Evolutionary conservation across 2,888 invertebrate genomes (phyloP), one percentile per base, ranked within the genome.

Genomic region (Junonia oenone): DNA sequence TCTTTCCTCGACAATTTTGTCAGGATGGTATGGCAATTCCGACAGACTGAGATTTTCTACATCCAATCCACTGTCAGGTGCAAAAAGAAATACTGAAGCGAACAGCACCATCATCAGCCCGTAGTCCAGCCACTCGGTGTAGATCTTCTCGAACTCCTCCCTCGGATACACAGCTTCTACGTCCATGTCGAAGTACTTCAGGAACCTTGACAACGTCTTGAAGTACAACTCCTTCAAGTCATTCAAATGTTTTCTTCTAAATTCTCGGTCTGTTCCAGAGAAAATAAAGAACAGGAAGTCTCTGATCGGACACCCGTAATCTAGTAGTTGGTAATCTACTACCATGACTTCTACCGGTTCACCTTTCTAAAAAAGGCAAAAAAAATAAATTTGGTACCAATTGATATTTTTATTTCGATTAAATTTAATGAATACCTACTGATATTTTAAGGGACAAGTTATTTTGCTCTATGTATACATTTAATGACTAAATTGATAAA

Each of bases 241-340:
- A 1, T 62, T 46, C 31, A 78, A 31, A 47, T 83, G 72, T 0
- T 63, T 46, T n/a, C 55, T 66, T 11, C 82, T 68, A 27, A 82
- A 77, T 6, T 73, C 37, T 13, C 66, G 64, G 49, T 80, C 79
- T 0, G 78, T 76, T 6, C 69, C 60, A 2, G 54, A 54, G 33
- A 71, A 71, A 11, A 81, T 69, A 40, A 81, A 75, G 43, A 69
- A 76, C 0, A 80, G 2, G 1, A 83, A 63, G 43, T 83, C 83
- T 4, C 65, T 35, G 0, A 77, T 43, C 0, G 78, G 80, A 47
- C 66, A 68, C 1, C 78, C 78, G 51, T 67, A 75, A 59, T 69
- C 59, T 0, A 72, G 50, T 0, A 76, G 26, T 48, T 83, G 81
- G 35, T 72, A 83, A 56, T 83, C 83, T 1, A 81, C 59, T 0